phyloP scores from a whole-genome alignment of 2,888 invertebrate species.

The Ametastegia equiseti region DNA sequence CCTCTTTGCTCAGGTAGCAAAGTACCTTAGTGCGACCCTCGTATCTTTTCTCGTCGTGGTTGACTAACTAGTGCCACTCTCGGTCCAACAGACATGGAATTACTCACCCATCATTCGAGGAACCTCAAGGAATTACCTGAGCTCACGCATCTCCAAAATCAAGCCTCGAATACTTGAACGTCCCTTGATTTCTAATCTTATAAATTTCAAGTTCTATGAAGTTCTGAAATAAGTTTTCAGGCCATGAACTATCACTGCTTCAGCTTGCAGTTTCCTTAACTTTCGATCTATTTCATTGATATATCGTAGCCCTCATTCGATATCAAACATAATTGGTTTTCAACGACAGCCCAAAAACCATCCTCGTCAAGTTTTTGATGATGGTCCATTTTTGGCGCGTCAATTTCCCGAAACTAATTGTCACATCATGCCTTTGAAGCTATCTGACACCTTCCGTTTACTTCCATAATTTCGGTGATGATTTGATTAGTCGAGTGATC shows the following conservation, averaged over 20 bases:
- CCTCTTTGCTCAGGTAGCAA: neutral
- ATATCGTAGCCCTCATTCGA: neutral
- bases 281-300: constrained; percentile 8
- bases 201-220: too few species aligned
- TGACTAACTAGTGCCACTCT: constrained; percentile 40
- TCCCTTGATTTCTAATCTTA: too few species aligned
- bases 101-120: neutral
- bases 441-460: neutral
- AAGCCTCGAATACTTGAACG: too few species aligned
- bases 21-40: constrained; percentile 15
- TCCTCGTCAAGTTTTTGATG: constrained; percentile 27
- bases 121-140: neutral
- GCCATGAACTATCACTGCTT: too few species aligned
- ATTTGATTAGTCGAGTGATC: neutral
- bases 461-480: neutral
- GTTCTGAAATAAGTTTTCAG: too few species aligned
- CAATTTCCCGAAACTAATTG: neutral
- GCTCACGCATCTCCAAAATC: neutral
- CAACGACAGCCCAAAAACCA: neutral
- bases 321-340: constrained; percentile 7
- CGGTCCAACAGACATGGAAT: neutral
- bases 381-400: neutral
- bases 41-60: constrained; percentile 23
- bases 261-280: too few species aligned
- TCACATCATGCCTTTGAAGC: neutral